Conservation (phyloP, 2,113 vertebrate genomes). For the Peromyscus leucopus region DNA sequence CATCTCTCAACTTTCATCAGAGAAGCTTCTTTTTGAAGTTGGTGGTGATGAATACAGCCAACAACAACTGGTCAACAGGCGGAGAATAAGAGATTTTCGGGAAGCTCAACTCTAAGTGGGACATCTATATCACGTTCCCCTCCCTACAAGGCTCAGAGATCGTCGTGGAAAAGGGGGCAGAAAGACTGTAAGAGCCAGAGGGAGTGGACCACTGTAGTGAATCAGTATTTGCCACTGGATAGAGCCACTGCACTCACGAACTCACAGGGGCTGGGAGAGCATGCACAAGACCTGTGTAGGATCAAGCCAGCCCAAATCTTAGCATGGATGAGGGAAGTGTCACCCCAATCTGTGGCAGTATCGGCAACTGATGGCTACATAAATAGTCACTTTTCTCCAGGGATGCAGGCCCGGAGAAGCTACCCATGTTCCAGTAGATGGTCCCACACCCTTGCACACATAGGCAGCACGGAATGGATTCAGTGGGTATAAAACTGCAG, state of each 20-base stretch:
- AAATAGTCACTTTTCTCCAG: neutral
- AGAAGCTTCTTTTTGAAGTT: neutral
- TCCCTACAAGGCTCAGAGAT: neutral
- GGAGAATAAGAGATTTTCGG: neutral
- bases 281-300: neutral
- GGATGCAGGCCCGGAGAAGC: neutral
- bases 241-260: neutral
- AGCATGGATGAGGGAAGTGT: neutral
- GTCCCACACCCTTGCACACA: neutral
- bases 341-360: neutral
- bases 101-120: neutral
- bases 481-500: neutral
- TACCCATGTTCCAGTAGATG: neutral
- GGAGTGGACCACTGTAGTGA: neutral
- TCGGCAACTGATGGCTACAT: neutral
- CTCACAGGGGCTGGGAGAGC: neutral
- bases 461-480: neutral
- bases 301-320: neutral
- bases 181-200: neutral
- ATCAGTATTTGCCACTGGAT: neutral
- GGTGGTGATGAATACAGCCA: neutral
- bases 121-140: neutral
- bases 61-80: neutral
- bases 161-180: neutral
- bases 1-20: neutral